phyloP scores from a whole-genome alignment of 2,113 vertebrate species.

The Felis chaus region DNA sequence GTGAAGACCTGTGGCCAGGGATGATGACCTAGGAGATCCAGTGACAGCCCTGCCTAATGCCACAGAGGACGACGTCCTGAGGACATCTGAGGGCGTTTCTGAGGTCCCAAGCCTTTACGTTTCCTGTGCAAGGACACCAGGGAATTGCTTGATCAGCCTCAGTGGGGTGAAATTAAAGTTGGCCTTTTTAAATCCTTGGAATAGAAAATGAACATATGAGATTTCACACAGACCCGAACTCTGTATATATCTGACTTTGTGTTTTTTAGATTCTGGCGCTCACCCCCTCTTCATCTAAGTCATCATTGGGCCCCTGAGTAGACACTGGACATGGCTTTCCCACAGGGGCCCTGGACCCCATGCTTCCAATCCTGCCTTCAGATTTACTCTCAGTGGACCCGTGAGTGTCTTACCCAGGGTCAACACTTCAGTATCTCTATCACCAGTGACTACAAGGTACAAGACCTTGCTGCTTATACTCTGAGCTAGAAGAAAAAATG shows the following conservation, averaged over 20 bases:
- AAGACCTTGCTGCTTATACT: neutral
- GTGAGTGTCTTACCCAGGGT: neutral
- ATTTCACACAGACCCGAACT: neutral
- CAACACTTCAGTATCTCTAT: neutral
- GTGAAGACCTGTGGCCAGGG: neutral
- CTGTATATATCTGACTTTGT: neutral
- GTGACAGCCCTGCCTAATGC: neutral
- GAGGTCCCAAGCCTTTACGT: neutral
- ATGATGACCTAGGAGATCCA: neutral
- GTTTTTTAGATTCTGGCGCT: neutral
- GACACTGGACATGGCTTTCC: neutral
- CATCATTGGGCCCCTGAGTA: neutral
- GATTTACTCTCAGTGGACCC: neutral
- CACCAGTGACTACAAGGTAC: neutral
- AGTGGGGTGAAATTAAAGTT: neutral
- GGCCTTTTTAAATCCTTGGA: neutral
- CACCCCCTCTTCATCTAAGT: neutral
- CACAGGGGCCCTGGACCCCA: neutral
- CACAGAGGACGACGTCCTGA: neutral
- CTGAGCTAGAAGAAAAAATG: neutral
- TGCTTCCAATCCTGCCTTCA: neutral
- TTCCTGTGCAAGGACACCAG: neutral
- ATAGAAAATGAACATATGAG: neutral
- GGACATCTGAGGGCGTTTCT: neutral
- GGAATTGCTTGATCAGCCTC: neutral